Conservation (phyloP, 2,113 vertebrate genomes). For the Platysternon megacephalum region DNA sequence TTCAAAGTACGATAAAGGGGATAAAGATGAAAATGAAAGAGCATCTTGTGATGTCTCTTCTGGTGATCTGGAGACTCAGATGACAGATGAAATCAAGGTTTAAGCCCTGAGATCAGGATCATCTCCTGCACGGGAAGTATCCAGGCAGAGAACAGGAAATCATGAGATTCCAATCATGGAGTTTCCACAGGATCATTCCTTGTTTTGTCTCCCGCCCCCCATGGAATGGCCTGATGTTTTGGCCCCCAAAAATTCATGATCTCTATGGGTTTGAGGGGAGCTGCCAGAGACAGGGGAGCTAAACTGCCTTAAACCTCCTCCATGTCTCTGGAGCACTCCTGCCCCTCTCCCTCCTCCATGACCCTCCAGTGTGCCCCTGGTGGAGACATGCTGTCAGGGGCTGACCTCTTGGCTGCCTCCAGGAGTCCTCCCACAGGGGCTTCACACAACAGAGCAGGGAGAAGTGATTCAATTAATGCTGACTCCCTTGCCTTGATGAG, state of each 20-base stretch:
- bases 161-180: not conserved
- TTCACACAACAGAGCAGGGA: not conserved
- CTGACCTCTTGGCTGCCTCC: rapidly evolving
- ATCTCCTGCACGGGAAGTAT: not conserved
- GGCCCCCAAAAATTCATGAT: rapidly evolving
- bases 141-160: not conserved
- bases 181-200: not conserved
- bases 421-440: not conserved
- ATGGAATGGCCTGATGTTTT: not conserved
- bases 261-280: not conserved
- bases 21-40: not conserved
- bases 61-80: not conserved
- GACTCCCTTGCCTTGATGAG: not conserved
- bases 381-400: not conserved
- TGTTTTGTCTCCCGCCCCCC: not conserved
- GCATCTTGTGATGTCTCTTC: not conserved
- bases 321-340: not conserved
- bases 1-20: not conserved
- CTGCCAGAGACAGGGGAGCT: not conserved
- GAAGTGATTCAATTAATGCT: not conserved
- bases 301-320: rapidly evolving
- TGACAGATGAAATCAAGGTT: not conserved
- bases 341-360: not conserved
- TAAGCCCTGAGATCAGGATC: not conserved
- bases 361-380: not conserved